Base-by-base conservation (phyloP, 2,797 vertebrate species). In the Xiphophorus birchmanni region DNA sequence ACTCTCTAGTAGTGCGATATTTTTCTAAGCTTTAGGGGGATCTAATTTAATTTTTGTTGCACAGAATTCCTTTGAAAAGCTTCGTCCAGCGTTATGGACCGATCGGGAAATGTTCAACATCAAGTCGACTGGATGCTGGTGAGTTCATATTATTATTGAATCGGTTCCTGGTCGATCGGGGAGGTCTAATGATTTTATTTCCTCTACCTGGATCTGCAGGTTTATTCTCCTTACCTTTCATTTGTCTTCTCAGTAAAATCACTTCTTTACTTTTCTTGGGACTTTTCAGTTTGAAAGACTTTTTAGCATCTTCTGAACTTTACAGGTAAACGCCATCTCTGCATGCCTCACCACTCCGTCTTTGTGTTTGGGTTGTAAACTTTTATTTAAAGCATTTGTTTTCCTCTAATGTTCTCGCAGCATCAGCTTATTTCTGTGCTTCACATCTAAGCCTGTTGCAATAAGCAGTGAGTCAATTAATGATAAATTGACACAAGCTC, bases 81-180 rank as follows among this genome's bases (percentile, higher is more conserved):
- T 98, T 99, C 83, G n/a, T 96, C 15, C 95, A 97, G 47, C 97
- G 97, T 56, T 99, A 99, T 0, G 69, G 91, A 63, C 65, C 97
- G n/a, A 95, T 99, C 78, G 85, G 88, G 67, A 93, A 83, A 90
- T 83, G 93, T 77, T 87, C 78, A 74, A 23, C 5, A 5, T 75
- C 79, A 35, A 69, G 88, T 11, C 74, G 81, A 81, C 79, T 47
- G 47, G 44, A 3, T 72, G 78, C 88, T 75, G 93, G 97, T 97
- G 82, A 84, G 95, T 91, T 17, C 69, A 37, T 75, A 67, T 84
- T 77, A 17, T 77, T 58, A 0, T 3, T 18, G 15, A 42, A 42
- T 78, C 6, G 3, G 17, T 80, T 58, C 29, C 5, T 71, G 63
- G 52, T 84, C 6, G 58, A 7, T 32, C 69, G 60, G 76, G 74